Percentiles rank a stretch among this genome's conserved stretches.
Evolutionary conservation across 2,113 vertebrate species (phyloP).

Genomic region (Plotosus lineatus): DNA sequence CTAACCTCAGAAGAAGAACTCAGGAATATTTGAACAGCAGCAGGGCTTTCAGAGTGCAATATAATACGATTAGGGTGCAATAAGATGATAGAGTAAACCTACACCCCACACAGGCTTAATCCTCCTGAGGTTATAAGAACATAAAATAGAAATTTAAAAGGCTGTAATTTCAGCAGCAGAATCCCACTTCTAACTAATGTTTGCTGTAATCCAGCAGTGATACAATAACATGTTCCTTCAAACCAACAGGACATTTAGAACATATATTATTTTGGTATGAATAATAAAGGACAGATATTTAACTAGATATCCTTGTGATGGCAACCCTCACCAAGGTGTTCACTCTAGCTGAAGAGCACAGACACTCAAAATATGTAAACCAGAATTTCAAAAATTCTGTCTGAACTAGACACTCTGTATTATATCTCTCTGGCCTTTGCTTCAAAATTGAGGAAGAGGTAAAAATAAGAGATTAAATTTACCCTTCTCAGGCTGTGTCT

Average conservation of each 20-base stretch:
- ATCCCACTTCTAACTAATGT: background rate
- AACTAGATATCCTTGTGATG: too few species aligned
- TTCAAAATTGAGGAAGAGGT: too few species aligned
- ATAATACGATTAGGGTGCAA: conserved; percentile 50
- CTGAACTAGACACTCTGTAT: too few species aligned
- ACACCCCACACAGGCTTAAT: conserved; percentile 30
- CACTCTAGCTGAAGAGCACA: too few species aligned
- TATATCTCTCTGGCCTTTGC: too few species aligned
- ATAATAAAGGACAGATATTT: background rate
- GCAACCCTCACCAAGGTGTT: too few species aligned
- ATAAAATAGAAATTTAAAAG: background rate
- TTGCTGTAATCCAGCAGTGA: conserved; percentile 11
- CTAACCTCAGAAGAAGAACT: conserved; percentile 3
- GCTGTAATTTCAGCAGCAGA: background rate
- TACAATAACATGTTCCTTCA: background rate
- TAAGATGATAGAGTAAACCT: conserved; percentile 32
- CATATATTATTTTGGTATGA: background rate
- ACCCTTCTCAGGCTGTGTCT: too few species aligned
- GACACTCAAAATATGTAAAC: too few species aligned
- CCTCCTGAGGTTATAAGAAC: conserved; percentile 24
- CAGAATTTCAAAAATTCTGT: too few species aligned
- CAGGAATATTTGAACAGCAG: conserved; percentile 26
- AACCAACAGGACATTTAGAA: background rate
- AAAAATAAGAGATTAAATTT: too few species aligned
- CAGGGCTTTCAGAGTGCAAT: conserved; percentile 9